Conservation (phyloP, 2,797 vertebrate genomes). For the Lindbergichthys nudifrons region DNA sequence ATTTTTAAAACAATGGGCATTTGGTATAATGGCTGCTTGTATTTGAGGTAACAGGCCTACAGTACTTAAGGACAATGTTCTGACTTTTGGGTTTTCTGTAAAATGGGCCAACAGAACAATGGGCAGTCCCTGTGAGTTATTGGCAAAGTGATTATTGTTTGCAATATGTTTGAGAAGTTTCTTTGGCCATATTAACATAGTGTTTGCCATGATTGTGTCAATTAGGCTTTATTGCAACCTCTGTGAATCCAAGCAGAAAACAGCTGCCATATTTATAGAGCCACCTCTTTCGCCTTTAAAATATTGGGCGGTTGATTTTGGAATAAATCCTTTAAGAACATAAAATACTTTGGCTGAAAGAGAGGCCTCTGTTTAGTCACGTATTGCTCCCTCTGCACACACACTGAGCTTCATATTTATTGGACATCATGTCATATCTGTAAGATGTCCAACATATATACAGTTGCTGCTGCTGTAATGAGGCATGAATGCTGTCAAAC, state of each 20-base stretch:
- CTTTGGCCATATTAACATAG: not conserved
- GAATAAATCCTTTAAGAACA: not conserved
- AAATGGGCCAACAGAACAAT: too few relatives aligned
- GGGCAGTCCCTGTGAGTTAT: too few relatives aligned
- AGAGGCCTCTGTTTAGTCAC: conserved; percentile 10
- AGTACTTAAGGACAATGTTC: too few relatives aligned
- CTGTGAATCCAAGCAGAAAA: conserved; percentile 3
- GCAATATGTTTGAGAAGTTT: not conserved
- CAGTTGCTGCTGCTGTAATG: conserved; percentile 20
- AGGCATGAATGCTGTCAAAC: conserved; percentile 32
- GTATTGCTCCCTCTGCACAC: conserved; percentile 1
- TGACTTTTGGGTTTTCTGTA: too few relatives aligned
- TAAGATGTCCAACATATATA: conserved; percentile 42
- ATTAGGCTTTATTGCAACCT: not conserved
- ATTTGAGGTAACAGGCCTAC: too few relatives aligned
- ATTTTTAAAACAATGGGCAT: too few relatives aligned
- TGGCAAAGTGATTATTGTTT: not conserved
- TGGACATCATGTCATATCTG: conserved; percentile 44
- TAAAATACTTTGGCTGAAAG: not conserved
- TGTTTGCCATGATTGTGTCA: not conserved
- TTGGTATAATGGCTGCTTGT: too few relatives aligned
- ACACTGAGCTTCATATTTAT: conserved; percentile 14
- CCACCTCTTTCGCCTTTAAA: not conserved
- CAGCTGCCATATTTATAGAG: not conserved
- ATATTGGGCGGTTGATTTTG: not conserved